phyloP scores from a whole-genome alignment of 1,140 invertebrate species.

The Ditylenchus dipsaci region DNA sequence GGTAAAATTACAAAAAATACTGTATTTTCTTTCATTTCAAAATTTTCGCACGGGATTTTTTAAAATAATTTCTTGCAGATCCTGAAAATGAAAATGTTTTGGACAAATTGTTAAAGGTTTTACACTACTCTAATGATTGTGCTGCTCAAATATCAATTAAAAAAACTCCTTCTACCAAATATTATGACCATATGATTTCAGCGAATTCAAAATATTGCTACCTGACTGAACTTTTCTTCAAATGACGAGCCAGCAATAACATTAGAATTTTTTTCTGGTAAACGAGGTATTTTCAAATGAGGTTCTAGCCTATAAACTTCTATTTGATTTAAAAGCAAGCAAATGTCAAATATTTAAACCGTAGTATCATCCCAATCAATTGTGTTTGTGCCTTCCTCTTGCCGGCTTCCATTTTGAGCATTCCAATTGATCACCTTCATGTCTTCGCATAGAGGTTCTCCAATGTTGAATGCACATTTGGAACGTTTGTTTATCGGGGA shows the following conservation, averaged over 20 bases:
- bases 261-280: background rate
- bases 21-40: too few relatives aligned
- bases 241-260: background rate
- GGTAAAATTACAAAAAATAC: too few relatives aligned
- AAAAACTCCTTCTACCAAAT: too few relatives aligned
- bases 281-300: background rate
- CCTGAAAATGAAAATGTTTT: too few relatives aligned
- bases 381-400: background rate
- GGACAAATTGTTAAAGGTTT: too few relatives aligned
- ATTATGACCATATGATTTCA: too few relatives aligned
- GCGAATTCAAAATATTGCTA: background rate
- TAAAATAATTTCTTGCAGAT: too few relatives aligned
- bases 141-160: too few relatives aligned
- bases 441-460: background rate
- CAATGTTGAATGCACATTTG: background rate
- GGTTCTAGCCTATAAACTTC: background rate
- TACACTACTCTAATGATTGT: too few relatives aligned
- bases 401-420: background rate
- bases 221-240: background rate
- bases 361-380: background rate
- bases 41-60: too few relatives aligned
- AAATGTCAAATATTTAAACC: too few relatives aligned
- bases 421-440: conserved; percentile 3
- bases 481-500: background rate
- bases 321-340: too few relatives aligned